Evolutionary conservation across 2,113 vertebrate species (phyloP), one percentile per base, ranked within the genome.

Genomic region (Epinephelus fuscoguttatus): DNA sequence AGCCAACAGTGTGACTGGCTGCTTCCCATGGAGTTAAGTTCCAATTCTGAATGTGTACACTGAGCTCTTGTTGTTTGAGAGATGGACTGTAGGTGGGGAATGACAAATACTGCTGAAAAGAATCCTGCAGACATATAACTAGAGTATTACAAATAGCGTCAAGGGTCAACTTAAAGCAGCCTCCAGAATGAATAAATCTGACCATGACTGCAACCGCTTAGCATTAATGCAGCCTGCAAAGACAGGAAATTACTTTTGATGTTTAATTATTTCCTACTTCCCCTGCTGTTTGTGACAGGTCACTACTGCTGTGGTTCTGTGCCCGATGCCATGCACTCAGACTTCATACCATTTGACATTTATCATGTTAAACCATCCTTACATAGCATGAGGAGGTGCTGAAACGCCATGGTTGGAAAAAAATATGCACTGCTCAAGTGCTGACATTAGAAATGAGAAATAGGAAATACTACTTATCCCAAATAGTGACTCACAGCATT

Each of bases 21-120:
- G 50, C 50, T 76, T 81, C 79, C 63, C 68, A 80, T 57, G 49
- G 76, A 76, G 81, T 45, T 80, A 40, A 66, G 25, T 73, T 80
- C 63, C 82, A 75, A 87, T 79, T 78, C 13, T 70, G 23, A 84
- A 59, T 67, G 60, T 25, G 57, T 23, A 55, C 60, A 72, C 69
- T 80, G 45, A 77, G 66, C 42, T 40, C 23, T 70, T 49, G 33
- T 85, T 67, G 42, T 73, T 8, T 88, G 37, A 69, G 71, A 23
- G 23, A 64, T 21, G 72, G 25, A 37, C 18, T 53, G 70, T 40
- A 42, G 11, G 30, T 37, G 70, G 63, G 9, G 15, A 47, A n/a
- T 63, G n/a, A 71, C 55, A 74, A 42, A 56, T 70, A 47, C 37
- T 33, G 15, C 53, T 18, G 2, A 33, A 37, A 60, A 42, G 19